A percentile compares a stretch with the other conserved stretches of the same genome.
phyloP scores from a whole-genome alignment of 92 coral and sea anemone genomes.

The Chrysogorgia sp. region DNA sequence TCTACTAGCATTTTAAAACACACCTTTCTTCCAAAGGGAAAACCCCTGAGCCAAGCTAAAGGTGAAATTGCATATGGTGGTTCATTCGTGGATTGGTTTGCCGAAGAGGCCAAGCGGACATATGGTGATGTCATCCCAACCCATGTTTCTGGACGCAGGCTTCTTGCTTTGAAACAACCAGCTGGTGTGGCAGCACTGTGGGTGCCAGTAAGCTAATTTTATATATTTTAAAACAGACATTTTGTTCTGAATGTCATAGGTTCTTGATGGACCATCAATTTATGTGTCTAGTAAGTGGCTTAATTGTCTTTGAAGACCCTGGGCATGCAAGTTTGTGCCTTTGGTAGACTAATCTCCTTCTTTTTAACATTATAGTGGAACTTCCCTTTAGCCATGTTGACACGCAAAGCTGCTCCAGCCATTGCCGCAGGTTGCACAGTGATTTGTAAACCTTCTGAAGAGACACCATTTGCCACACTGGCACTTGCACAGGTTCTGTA shows the following conservation, averaged over 20 bases:
- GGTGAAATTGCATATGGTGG: constrained; percentile 60
- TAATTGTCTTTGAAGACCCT: no score
- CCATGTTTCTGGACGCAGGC: constrained; percentile 56
- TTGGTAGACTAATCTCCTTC: neutral
- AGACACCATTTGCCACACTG: constrained; percentile 55
- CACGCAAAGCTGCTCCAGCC: constrained; percentile 62
- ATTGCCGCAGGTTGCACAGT: constrained; percentile 61
- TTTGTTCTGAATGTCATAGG: neutral
- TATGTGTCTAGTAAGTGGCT: no score
- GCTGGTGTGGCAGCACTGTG: constrained; percentile 61
- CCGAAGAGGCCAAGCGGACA: constrained; percentile 57
- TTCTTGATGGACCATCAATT: no score
- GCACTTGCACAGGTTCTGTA: constrained; percentile 54
- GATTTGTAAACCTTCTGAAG: constrained; percentile 58
- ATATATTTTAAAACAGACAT: no score
- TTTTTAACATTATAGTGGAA: constrained; percentile 44
- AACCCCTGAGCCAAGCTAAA: constrained; percentile 52
- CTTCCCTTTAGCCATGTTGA: constrained; percentile 60
- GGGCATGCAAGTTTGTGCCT: no score
- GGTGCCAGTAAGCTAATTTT: constrained; percentile 49
- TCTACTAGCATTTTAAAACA: no score
- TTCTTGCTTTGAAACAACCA: constrained; percentile 54
- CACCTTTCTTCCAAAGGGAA: constrained; percentile 43
- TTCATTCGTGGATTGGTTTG: constrained; percentile 59
- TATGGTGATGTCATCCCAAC: constrained; percentile 62